A percentile compares a stretch with the other conserved stretches of the same genome.
phyloP scores from a whole-genome alignment of 2,113 vertebrate species.

The Oostethus manadensis region DNA sequence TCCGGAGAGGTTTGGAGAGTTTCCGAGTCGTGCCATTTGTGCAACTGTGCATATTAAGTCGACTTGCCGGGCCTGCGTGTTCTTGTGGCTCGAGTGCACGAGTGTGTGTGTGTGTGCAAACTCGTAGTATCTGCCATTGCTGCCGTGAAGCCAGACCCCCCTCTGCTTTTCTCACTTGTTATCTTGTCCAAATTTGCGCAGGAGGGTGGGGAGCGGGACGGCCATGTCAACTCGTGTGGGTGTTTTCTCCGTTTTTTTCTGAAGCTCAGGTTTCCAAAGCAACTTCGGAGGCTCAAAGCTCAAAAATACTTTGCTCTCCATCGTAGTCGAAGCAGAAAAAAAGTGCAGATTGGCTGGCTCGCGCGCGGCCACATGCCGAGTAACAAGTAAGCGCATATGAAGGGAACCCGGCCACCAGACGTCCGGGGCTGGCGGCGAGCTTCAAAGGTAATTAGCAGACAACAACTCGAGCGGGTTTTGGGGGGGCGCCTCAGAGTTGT shows the following conservation, averaged over 20 bases:
- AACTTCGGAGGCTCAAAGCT: conserved; percentile 48
- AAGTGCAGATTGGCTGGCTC: conserved; percentile 31
- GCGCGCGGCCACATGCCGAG: conserved; percentile 36
- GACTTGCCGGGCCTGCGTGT: conserved; percentile 52
- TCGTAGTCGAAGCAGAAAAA: conserved; percentile 28
- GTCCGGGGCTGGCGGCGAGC: neutral
- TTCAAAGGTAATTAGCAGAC: conserved; percentile 45
- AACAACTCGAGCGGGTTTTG: conserved; percentile 2
- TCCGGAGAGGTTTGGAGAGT: conserved; percentile 59
- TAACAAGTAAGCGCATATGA: conserved; percentile 43
- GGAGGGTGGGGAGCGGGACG: conserved; percentile 63
- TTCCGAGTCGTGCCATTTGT: conserved; percentile 69
- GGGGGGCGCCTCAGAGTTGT: too few relatives aligned
- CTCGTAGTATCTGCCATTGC: conserved; percentile 58
- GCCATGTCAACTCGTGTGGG: conserved; percentile 70
- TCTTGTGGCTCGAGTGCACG: conserved; percentile 44
- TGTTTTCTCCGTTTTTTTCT: conserved; percentile 37
- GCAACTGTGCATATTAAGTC: conserved; percentile 69
- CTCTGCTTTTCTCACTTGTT: conserved; percentile 72
- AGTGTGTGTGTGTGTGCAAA: conserved; percentile 21
- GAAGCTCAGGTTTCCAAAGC: conserved; percentile 41
- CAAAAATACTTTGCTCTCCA: conserved; percentile 28
- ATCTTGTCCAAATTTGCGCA: conserved; percentile 76
- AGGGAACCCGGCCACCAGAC: conserved; percentile 24
- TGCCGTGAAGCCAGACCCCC: conserved; percentile 71